Base-by-base conservation (phyloP, 2,113 vertebrate genomes). In the Hippocampus comes region DNA sequence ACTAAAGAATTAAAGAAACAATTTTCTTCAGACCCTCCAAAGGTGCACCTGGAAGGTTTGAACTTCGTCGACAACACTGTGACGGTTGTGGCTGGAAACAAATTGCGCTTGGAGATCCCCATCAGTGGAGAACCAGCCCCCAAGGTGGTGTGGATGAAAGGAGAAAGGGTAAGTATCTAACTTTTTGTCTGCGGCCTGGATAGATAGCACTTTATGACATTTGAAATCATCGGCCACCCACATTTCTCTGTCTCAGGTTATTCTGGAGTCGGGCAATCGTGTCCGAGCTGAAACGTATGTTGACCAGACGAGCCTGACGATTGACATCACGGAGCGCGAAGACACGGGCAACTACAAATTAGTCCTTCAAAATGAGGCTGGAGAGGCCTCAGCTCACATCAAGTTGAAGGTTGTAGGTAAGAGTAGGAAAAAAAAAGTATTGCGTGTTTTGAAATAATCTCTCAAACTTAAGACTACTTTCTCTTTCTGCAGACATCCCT, bases 341-440 rank as follows among this genome's bases (percentile, higher is more conserved):
- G 97, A 99, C 78, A 92, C 93, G 0, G 97, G 96, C 6, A 88
- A 93, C 84, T 99, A 99, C 83, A 93, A 95, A 79, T 96, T 99
- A 61, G 92, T 93, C 7, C 88, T 99, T 63, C 97, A 99, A 88
- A 99, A 99, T 18, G 97, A 99, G 80, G 97, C 97, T 48, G 97
- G 97, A 49, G 95, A 98, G 78, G 97, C 94, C 56, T 89, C 94
- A 2, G 97, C 95, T 65, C 86, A 91, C 23, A 88, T 99, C 87
- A 97, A 94, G 81, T 89, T 99, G 84, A 99, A 99, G 90, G 96
- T 99, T 68, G 97, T 99, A 46, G 97, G 96, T 99, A 89, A 96
- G 95, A 87, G 0, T 60, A 51, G 21, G 18, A 10, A 41, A 77
- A 3, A 4, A 3, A 9, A 4, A 63, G 10, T 7, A 12, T 23